Evolutionary conservation across 92 coral and sea anemone genomes (phyloP).

Genomic region (Palythoa caribaeorum): DNA sequence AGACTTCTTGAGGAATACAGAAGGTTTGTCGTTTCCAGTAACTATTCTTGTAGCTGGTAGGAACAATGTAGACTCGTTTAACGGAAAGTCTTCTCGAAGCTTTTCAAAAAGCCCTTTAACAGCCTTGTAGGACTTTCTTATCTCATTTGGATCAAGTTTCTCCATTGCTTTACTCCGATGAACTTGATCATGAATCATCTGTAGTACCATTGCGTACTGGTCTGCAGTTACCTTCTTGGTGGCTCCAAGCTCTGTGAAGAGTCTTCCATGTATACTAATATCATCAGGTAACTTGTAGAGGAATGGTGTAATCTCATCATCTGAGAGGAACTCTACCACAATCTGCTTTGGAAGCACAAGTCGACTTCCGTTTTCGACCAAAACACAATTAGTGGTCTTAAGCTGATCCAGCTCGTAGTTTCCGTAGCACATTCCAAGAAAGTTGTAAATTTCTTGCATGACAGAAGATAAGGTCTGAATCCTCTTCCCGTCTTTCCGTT

Average conservation of each 20-base stretch:
- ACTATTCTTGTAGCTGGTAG: conserved; percentile 57
- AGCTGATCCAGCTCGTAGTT: conserved; percentile 26
- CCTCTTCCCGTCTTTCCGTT: too few species aligned
- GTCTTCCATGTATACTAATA: conserved; percentile 15
- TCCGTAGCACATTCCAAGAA: conserved; percentile 19
- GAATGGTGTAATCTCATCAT: conserved; percentile 66
- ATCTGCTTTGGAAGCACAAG: conserved; percentile 67
- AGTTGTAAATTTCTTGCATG: conserved; percentile 68
- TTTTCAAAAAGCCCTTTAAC: conserved; percentile 65
- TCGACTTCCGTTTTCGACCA: conserved; percentile 65
- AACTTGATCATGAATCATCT: conserved; percentile 26
- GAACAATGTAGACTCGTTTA: conserved; percentile 37
- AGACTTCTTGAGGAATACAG: conserved; percentile 50
- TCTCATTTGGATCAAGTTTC: conserved; percentile 69
- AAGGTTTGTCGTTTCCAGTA: background rate
- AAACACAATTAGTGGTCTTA: conserved; percentile 46
- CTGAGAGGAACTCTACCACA: conserved; percentile 47
- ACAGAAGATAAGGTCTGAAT: conserved; percentile 9
- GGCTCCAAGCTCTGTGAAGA: conserved; percentile 71
- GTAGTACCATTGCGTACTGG: conserved; percentile 75
- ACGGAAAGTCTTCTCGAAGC: background rate
- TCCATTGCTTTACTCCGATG: background rate
- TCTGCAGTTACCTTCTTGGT: conserved; percentile 53
- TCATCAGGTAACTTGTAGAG: conserved; percentile 70
- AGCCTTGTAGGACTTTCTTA: conserved; percentile 44